These are phyloP conservation scores for Drosophila repleta DNA, from an alignment of 1,140 invertebrate genomes.

Conservation along the genomic window DNA sequence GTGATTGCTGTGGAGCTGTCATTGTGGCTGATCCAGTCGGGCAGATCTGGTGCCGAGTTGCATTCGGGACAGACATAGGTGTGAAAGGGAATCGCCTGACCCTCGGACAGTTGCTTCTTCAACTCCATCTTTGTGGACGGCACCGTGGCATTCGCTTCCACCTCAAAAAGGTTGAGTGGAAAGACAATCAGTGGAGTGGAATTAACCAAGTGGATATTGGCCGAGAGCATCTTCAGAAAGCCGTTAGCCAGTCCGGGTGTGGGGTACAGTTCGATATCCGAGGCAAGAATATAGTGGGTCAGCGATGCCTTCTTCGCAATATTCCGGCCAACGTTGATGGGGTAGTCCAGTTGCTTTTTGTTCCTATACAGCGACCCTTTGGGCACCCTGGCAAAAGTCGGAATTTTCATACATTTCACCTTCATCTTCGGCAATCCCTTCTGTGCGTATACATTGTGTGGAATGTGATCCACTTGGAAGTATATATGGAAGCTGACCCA, in stretches of 20 bases:
- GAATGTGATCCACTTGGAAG: constrained; percentile 91
- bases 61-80: constrained; percentile 93
- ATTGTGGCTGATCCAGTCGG: constrained; percentile 90
- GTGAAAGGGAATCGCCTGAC: constrained; percentile 93
- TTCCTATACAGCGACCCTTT: constrained; percentile 88
- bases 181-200: constrained; percentile 80
- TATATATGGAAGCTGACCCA: constrained; percentile 93
- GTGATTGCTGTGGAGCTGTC: constrained; percentile 86
- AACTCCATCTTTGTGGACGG: constrained; percentile 90
- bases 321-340: constrained; percentile 93
- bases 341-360: constrained; percentile 90
- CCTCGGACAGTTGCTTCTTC: constrained; percentile 88
- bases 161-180: constrained; percentile 70
- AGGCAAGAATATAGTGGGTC: constrained; percentile 93
- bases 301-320: constrained; percentile 91
- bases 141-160: constrained; percentile 77
- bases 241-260: constrained; percentile 89
- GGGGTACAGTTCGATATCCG: constrained; percentile 94
- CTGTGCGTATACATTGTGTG: constrained; percentile 86
- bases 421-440: constrained; percentile 84
- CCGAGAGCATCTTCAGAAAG: constrained; percentile 91
- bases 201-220: constrained; percentile 21
- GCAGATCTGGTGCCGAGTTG: constrained; percentile 92
- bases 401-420: constrained; percentile 87
- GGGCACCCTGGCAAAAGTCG: constrained; percentile 88